These are phyloP conservation scores for Drosophila repletoides DNA, from an alignment of 1,140 invertebrate genomes.

Conservation along the genomic window DNA sequence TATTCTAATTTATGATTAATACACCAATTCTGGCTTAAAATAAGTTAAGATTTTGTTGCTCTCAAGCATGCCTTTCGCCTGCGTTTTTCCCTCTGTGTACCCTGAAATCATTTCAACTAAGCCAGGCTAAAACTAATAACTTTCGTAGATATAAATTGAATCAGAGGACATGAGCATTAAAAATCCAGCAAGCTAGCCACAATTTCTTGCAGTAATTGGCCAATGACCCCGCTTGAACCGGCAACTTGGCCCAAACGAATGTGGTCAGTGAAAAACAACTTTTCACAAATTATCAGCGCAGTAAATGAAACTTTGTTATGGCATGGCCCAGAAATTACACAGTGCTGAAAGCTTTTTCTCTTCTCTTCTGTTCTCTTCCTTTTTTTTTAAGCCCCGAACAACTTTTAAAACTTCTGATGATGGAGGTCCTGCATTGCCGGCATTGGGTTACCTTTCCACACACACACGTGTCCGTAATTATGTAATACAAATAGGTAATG, in stretches of 20 bases:
- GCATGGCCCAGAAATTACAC: slow-evolving; percentile 38
- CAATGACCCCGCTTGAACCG: slow-evolving; percentile 25
- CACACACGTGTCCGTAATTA: slow-evolving; percentile 55
- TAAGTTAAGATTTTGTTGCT: too few relatives aligned
- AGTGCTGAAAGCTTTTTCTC: slow-evolving; percentile 20
- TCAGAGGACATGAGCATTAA: slow-evolving; percentile 17
- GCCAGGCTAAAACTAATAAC: background rate
- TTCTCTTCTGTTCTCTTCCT: background rate
- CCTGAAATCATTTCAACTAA: too few relatives aligned
- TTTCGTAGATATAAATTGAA: background rate
- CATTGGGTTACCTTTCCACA: slow-evolving; percentile 3
- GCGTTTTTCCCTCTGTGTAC: too few relatives aligned
- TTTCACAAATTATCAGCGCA: slow-evolving; percentile 73
- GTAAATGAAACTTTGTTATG: slow-evolving; percentile 64
- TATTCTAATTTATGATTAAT: too few relatives aligned
- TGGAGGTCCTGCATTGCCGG: background rate
- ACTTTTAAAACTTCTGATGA: slow-evolving; percentile 35
- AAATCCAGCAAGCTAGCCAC: slow-evolving; percentile 13
- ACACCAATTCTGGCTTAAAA: too few relatives aligned
- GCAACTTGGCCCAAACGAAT: background rate
- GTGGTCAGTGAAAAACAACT: slow-evolving; percentile 27
- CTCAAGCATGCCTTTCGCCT: too few relatives aligned
- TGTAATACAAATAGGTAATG: slow-evolving; percentile 75
- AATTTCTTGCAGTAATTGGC: slow-evolving; percentile 27
- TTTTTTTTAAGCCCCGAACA: background rate